A percentile compares a stretch with the other conserved stretches of the same genome.
Evolutionary conservation across 2,113 vertebrate genomes (phyloP).

Genomic region (Lontra canadensis): DNA sequence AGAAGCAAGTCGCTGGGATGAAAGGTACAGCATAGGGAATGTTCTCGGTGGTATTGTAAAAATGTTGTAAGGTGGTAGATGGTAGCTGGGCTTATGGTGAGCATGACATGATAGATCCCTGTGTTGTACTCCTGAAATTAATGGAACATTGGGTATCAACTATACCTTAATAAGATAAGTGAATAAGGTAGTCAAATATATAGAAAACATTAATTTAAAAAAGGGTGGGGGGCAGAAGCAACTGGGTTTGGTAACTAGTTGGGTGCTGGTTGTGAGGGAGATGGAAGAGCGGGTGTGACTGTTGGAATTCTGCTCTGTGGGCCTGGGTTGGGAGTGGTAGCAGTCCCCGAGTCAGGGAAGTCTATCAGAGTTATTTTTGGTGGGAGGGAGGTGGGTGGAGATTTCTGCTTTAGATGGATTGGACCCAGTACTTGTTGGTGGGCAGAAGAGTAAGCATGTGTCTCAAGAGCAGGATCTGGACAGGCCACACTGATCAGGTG

Average conservation of each 20-base stretch:
- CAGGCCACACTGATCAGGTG: background rate
- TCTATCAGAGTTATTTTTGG: background rate
- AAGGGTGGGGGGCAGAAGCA: background rate
- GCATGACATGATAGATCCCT: fast-evolving
- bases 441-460: background rate
- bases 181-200: background rate
- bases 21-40: background rate
- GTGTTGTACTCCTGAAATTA: background rate
- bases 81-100: background rate
- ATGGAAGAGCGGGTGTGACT: background rate
- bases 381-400: background rate
- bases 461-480: background rate
- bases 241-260: background rate
- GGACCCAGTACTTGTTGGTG: background rate
- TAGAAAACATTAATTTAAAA: background rate
- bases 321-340: background rate
- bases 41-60: background rate
- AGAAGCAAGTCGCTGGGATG: background rate
- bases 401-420: background rate
- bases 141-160: background rate
- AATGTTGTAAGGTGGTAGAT: background rate
- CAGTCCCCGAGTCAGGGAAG: background rate
- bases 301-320: background rate
- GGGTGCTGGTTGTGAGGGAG: background rate
- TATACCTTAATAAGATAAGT: background rate